These are phyloP conservation scores for Tipula vernalis DNA, from an alignment of 2,888 invertebrate species.

Conservation along the genomic window DNA sequence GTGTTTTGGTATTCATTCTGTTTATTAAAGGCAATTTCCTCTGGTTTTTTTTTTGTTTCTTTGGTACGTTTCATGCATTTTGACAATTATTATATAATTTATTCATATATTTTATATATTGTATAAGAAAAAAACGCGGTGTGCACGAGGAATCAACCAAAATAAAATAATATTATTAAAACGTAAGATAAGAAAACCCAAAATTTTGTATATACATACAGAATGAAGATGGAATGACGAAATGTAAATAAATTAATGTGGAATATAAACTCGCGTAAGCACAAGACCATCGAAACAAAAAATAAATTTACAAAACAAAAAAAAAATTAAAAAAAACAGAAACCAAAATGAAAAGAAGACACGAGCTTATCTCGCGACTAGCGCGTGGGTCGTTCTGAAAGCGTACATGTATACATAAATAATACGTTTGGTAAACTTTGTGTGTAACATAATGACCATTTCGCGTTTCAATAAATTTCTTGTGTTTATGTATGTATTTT, in stretches of 20 bases:
- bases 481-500: neutral
- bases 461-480: neutral
- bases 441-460: neutral
- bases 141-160: neutral
- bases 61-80: neutral
- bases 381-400: constrained; percentile 9
- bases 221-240: neutral
- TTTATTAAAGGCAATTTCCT: neutral
- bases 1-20: neutral
- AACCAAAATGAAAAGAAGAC: constrained; percentile 5
- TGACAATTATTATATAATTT: neutral
- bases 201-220: neutral
- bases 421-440: neutral
- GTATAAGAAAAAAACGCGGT: neutral
- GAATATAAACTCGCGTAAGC: neutral
- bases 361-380: constrained; percentile 12
- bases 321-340: no score
- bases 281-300: neutral
- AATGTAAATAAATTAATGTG: neutral
- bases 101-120: neutral
- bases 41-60: neutral
- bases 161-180: neutral
- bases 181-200: neutral
- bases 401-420: neutral
- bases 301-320: neutral